phyloP scores from a whole-genome alignment of 2,888 invertebrate genomes.

The Morpho deidamia region DNA sequence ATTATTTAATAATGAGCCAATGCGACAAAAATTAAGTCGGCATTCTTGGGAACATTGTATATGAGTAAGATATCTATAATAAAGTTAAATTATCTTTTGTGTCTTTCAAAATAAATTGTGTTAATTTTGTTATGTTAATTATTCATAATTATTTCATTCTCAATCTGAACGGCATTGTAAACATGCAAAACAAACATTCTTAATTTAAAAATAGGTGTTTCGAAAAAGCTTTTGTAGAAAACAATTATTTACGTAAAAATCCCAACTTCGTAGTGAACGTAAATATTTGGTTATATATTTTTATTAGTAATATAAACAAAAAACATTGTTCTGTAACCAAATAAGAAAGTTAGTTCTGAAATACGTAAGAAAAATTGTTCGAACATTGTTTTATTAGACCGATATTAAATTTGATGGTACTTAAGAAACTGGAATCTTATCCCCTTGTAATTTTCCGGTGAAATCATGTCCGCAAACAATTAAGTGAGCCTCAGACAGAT shows the following conservation, averaged over 20 bases:
- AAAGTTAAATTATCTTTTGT: too few relatives aligned
- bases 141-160: too few relatives aligned
- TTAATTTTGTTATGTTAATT: too few relatives aligned
- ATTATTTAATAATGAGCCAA: too few relatives aligned
- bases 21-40: too few relatives aligned
- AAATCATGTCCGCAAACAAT: slow-evolving; percentile 70
- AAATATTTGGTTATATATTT: not conserved
- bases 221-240: not conserved
- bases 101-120: too few relatives aligned
- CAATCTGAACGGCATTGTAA: too few relatives aligned
- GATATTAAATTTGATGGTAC: slow-evolving; percentile 13
- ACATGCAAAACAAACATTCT: too few relatives aligned
- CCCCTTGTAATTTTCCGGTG: slow-evolving; percentile 34
- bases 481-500: slow-evolving; percentile 54
- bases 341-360: slow-evolving; percentile 8
- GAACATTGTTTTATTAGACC: slow-evolving; percentile 9
- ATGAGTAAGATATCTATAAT: too few relatives aligned
- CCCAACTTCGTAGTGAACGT: not conserved
- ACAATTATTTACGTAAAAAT: not conserved
- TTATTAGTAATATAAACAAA: slow-evolving; percentile 4
- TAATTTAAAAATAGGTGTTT: too few relatives aligned
- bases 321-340: slow-evolving; percentile 5
- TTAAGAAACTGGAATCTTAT: slow-evolving; percentile 15
- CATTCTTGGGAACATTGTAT: too few relatives aligned
- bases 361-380: slow-evolving; percentile 8